Evolutionary conservation across 2,113 vertebrate species (phyloP), one percentile per base, ranked within the genome.

Genomic region (Meles meles): DNA sequence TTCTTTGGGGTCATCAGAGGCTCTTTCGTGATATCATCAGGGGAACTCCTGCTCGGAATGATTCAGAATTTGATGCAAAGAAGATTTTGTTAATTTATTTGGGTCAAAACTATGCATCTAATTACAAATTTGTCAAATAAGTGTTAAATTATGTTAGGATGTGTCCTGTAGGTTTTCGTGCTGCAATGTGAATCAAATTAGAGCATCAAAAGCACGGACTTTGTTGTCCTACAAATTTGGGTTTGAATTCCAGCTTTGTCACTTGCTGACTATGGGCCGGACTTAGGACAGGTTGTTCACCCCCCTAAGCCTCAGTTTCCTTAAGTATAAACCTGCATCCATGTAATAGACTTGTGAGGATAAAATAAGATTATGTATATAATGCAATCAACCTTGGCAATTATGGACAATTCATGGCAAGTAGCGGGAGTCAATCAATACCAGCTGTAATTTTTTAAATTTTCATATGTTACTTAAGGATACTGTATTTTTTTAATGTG

Each of bases 21-120:
- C 67, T 90, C 74, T 79, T 94, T 72, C 47, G 67, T 91, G 65
- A 59, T 82, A 83, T 85, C 93, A 97, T 49, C 55, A 92, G 87
- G 96, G 97, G 86, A 97, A 98, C 94, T 97, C 94, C 94, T 94
- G 37, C 59, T 74, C 96, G 61, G 79, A 96, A 77, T 44, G 47
- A 96, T 95, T 88, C 88, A 92, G 59, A 96, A 95, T 89, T 94
- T 88, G 85, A 84, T 63, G 77, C 76, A 86, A 20, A 63, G 12
- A 65, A 72, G 21, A 47, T 57, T n/a, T 93, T 1, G 25, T 55
- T 88, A 89, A 49, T 92, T 93, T 42, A 88, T 90, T 74, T 94
- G n/a, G 95, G 34, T 47, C 47, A 1, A 88, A 90, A 82, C 1
- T 34, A 3, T 87, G 27, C 18, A 21, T 27, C 90, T 86, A 85